Percentiles rank a stretch among this genome's conserved stretches.
These are phyloP conservation scores for Potamarius usumacintae DNA, from an alignment of 2,113 vertebrate species.

Conservation along the genomic window DNA sequence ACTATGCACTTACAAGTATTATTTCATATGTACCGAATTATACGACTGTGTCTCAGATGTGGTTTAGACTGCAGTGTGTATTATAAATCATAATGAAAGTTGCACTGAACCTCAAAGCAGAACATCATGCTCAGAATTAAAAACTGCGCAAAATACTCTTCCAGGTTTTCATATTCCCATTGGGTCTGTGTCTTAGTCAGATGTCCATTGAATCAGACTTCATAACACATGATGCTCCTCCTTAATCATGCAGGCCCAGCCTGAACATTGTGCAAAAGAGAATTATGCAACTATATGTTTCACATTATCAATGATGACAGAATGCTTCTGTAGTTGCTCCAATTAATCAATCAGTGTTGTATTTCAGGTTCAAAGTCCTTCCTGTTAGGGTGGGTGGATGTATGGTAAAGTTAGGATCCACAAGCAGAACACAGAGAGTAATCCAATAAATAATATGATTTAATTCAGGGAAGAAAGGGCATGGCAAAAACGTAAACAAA, in stretches of 20 bases:
- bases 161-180: conserved; percentile 1
- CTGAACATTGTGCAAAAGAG: conserved; percentile 3
- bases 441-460: too few species aligned
- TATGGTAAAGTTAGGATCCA: too few species aligned
- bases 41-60: background rate
- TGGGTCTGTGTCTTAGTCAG: background rate
- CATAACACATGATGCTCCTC: conserved; percentile 26
- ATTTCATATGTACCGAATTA: background rate
- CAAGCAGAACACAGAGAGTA: too few species aligned
- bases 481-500: too few species aligned
- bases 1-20: background rate
- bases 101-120: background rate
- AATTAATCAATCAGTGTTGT: background rate
- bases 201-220: background rate
- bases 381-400: too few species aligned
- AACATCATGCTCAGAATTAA: background rate
- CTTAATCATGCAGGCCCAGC: conserved; percentile 1
- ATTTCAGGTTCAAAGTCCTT: too few species aligned
- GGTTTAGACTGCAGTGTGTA: conserved; percentile 3
- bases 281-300: conserved; percentile 23
- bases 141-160: background rate
- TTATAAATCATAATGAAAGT: background rate
- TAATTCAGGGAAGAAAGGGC: too few species aligned
- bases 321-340: conserved; percentile 2
- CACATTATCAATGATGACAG: conserved; percentile 14